These are phyloP conservation scores for Rhagonycha lutea DNA, from an alignment of 2,888 invertebrate genomes.

Conservation along the genomic window DNA sequence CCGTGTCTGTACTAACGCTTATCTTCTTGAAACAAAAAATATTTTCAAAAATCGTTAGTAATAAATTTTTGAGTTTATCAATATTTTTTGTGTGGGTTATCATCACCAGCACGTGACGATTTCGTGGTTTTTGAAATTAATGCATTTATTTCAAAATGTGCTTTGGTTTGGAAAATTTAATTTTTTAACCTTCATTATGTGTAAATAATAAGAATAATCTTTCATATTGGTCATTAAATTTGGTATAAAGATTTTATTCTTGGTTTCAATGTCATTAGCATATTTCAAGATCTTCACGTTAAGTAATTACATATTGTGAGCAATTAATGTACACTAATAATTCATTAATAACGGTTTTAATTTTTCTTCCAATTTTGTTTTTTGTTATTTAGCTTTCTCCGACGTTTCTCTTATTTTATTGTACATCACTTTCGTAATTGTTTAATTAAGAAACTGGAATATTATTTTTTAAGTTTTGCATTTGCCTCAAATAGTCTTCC, in stretches of 20 bases:
- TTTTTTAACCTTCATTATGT: background rate
- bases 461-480: background rate
- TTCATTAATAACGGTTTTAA: background rate
- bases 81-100: background rate
- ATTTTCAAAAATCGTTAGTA: background rate
- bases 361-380: background rate
- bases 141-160: background rate
- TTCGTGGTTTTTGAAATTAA: background rate
- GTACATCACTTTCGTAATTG: background rate
- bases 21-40: background rate
- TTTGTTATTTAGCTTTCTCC: background rate
- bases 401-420: background rate
- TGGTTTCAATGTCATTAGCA: background rate
- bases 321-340: background rate
- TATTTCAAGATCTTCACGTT: background rate
- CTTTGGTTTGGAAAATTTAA: background rate
- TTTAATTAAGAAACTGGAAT: background rate
- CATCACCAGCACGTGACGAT: background rate
- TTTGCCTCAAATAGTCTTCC: background rate
- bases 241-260: background rate
- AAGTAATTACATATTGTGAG: background rate
- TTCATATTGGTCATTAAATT: background rate
- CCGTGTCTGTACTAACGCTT: background rate
- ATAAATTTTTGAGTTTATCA: background rate
- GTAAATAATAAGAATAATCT: background rate